These are phyloP conservation scores for Drosophila setifemur DNA, from an alignment of 1,140 invertebrate species.

Conservation along the genomic window DNA sequence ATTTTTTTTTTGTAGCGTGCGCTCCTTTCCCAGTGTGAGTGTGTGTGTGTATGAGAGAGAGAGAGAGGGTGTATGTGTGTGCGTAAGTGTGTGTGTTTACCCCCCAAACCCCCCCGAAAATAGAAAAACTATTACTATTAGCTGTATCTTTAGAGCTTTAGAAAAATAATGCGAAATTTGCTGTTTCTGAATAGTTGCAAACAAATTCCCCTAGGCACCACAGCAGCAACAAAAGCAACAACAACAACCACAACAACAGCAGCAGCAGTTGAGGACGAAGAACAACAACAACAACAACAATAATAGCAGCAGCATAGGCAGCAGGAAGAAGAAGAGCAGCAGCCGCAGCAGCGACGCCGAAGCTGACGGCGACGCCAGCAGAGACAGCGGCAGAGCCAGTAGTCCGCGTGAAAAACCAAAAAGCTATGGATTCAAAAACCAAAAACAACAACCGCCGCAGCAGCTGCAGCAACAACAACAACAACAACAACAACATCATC, in stretches of 20 bases:
- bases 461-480: not conserved
- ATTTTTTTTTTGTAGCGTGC: not conserved
- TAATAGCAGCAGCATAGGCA: constrained; percentile 3
- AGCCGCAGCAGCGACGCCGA: constrained; percentile 29
- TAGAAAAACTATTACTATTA: constrained; percentile 23
- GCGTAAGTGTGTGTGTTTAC: not conserved
- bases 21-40: not conserved
- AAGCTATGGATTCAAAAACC: not conserved
- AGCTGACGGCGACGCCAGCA: constrained; percentile 24
- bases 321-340: constrained; percentile 6
- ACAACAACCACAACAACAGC: not conserved
- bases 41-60: not conserved
- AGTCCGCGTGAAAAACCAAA: constrained; percentile 2
- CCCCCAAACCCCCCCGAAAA: not conserved
- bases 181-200: constrained; percentile 82
- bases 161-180: constrained; percentile 81
- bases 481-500: not conserved
- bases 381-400: constrained; percentile 11
- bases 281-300: constrained; percentile 35
- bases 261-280: constrained; percentile 13
- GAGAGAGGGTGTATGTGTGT: constrained; percentile 11
- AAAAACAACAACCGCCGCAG: not conserved
- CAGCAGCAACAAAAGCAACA: constrained; percentile 20
- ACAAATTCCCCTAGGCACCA: constrained; percentile 81
- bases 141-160: constrained; percentile 69